A percentile compares a stretch with the other conserved stretches of the same genome.
Conservation (phyloP, 30 jellyfish, hydroid and myxozoan genomes). For the Aurelia aurita complex sp. Pacific region DNA sequence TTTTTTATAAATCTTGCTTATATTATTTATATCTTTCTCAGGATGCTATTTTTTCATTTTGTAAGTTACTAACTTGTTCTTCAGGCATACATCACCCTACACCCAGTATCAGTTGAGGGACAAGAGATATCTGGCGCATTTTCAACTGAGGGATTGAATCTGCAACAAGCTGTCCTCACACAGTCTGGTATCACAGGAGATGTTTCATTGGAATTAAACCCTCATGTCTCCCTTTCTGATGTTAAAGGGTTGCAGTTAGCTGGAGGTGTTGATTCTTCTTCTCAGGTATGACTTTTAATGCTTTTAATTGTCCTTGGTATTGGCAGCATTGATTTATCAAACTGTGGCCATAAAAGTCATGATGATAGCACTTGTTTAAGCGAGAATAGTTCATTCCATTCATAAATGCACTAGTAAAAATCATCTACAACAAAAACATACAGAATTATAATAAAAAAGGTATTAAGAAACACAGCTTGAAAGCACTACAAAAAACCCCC, state of each 20-base stretch:
- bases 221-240: conserved; percentile 55
- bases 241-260: conserved; percentile 63
- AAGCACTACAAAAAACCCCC: no score
- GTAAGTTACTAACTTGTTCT: neutral
- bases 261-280: conserved; percentile 33
- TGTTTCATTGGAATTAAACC: conserved; percentile 59
- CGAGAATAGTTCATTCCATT: no score
- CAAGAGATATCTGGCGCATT: conserved; percentile 76
- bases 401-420: no score
- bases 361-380: no score
- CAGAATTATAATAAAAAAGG: no score
- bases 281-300: conserved; percentile 36
- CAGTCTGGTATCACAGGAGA: conserved; percentile 69
- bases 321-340: no score
- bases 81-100: conserved; percentile 90
- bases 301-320: neutral
- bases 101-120: conserved; percentile 92
- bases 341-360: no score
- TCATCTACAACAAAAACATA: no score
- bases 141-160: conserved; percentile 79
- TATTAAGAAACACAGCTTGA: no score
- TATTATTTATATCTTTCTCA: no score
- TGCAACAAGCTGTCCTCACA: conserved; percentile 84
- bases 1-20: no score
- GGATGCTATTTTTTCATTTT: no score